A percentile compares a stretch with the other conserved stretches of the same genome.
Conservation (phyloP, 35 echinoderm and acorn worm genomes). For the Hemicentrotus pulcherrimus region DNA sequence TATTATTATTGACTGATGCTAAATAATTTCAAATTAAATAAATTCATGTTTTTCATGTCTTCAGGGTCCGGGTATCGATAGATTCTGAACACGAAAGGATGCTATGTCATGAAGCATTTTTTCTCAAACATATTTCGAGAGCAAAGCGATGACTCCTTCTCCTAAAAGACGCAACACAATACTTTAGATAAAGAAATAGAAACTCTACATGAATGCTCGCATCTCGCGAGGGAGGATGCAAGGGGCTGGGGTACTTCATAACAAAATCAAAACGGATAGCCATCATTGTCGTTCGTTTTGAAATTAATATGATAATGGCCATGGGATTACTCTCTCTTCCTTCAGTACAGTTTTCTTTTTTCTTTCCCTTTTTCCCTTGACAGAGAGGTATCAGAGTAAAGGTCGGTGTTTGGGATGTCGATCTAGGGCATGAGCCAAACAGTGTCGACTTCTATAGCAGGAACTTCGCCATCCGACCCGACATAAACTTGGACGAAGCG, state of each 20-base stretch:
- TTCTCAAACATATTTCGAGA: background rate
- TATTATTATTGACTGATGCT: background rate
- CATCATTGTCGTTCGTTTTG: background rate
- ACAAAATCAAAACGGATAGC: background rate
- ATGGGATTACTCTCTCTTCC: background rate
- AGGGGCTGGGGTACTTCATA: background rate
- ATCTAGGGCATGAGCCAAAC: background rate
- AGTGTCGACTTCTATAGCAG: constrained; percentile 28
- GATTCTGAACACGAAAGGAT: background rate
- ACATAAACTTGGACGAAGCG: constrained; percentile 21
- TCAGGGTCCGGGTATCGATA: background rate
- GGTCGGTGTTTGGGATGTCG: constrained; percentile 38
- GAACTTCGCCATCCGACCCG: constrained; percentile 49
- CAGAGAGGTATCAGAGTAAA: constrained; percentile 41
- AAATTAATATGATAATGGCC: background rate
- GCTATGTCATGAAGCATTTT: background rate
- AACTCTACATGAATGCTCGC: background rate
- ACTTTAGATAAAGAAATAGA: too few species aligned
- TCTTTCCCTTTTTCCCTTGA: background rate
- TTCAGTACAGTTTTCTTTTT: background rate
- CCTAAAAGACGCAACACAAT: background rate
- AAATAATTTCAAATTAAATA: background rate
- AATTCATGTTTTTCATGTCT: background rate
- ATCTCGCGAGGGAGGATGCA: background rate
- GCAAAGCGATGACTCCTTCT: background rate